A percentile compares a stretch with the other conserved stretches of the same genome.
Conservation (phyloP, 2,797 vertebrate genomes). For the Sebastes matsubarae region DNA sequence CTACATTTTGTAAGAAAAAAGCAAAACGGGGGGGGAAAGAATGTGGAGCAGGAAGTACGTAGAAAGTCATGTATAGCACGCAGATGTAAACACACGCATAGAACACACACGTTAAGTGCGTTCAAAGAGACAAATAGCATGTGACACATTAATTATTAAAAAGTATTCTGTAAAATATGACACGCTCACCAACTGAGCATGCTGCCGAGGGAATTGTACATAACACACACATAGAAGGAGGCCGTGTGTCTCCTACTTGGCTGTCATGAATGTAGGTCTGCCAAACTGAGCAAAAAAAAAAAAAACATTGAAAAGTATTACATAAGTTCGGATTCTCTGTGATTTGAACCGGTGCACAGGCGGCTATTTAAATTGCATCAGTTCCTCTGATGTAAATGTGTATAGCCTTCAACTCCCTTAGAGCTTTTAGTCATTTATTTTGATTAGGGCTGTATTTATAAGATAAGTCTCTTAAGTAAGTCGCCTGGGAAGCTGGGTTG, state of each 20-base stretch:
- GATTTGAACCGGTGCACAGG: constrained; percentile 61
- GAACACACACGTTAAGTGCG: background rate
- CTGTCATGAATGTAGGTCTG: constrained; percentile 71
- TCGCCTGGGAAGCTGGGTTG: constrained; percentile 72
- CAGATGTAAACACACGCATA: background rate
- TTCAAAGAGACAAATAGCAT: constrained; percentile 23
- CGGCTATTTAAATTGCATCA: constrained; percentile 78
- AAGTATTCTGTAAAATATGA: constrained; percentile 45
- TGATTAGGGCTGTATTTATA: constrained; percentile 86
- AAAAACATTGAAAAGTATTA: constrained; percentile 45
- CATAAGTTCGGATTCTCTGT: constrained; percentile 65
- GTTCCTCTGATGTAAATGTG: constrained; percentile 78
- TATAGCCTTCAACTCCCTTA: constrained; percentile 76
- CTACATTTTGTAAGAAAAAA: constrained; percentile 4
- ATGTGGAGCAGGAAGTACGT: background rate
- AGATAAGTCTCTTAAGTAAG: constrained; percentile 85
- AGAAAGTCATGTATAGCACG: background rate
- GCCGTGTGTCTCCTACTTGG: constrained; percentile 62
- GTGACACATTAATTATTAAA: constrained; percentile 43
- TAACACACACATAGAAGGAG: constrained; percentile 53
- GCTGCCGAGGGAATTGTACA: constrained; percentile 50
- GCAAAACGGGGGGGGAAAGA: background rate
- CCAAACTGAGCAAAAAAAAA: constrained; percentile 58
- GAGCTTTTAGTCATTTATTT: constrained; percentile 85
- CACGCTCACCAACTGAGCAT: constrained; percentile 27